A percentile compares a stretch with the other conserved stretches of the same genome.
Conservation (phyloP, 1,140 invertebrate genomes). For the Atta texana region DNA sequence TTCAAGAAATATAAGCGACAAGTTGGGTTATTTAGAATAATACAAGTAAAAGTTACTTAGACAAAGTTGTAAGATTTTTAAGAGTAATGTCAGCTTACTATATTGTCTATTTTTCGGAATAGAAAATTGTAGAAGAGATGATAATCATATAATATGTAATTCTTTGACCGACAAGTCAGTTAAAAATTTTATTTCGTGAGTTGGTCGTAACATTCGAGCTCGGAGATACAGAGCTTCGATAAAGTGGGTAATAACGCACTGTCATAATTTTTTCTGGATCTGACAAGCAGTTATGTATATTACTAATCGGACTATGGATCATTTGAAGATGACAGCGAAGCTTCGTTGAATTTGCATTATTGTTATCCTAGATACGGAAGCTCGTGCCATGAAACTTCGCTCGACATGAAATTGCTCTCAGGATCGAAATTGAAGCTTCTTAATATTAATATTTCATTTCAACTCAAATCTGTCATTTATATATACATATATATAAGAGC, state of each 20-base stretch:
- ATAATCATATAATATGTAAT: not conserved
- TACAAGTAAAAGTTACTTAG: not conserved
- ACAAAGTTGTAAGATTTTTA: not conserved
- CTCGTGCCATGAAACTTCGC: slow-evolving; percentile 24
- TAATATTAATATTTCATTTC: slow-evolving; percentile 38
- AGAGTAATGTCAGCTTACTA: not conserved
- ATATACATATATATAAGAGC: not conserved
- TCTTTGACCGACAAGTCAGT: not conserved
- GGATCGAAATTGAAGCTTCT: slow-evolving; percentile 23
- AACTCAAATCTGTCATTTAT: slow-evolving; percentile 6
- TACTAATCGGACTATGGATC: slow-evolving; percentile 44
- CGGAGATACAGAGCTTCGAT: slow-evolving; percentile 6
- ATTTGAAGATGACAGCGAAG: slow-evolving; percentile 31
- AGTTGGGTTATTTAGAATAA: not conserved
- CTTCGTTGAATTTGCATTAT: slow-evolving; percentile 36
- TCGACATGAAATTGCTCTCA: slow-evolving; percentile 56
- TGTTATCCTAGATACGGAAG: slow-evolving; percentile 30
- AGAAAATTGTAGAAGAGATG: not conserved
- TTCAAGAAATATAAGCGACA: not conserved
- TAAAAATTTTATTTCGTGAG: not conserved
- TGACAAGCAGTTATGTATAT: slow-evolving; percentile 4
- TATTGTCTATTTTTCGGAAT: not conserved
- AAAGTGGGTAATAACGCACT: slow-evolving; percentile 4
- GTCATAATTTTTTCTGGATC: not conserved
- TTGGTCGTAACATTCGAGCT: not conserved